These are phyloP conservation scores for Archips crataeganus DNA, from an alignment of 2,888 invertebrate species.

Conservation along the genomic window DNA sequence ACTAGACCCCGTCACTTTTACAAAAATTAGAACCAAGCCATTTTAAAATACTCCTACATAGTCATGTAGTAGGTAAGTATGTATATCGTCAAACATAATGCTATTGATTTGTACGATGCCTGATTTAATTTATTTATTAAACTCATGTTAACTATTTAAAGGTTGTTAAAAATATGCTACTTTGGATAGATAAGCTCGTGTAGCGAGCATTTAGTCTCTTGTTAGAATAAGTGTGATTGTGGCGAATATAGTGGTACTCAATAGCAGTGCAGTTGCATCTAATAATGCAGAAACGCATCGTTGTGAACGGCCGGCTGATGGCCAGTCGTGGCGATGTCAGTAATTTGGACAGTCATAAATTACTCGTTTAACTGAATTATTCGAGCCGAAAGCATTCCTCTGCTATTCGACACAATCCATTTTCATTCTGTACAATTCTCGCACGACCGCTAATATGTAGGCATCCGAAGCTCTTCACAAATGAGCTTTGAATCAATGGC, in stretches of 20 bases:
- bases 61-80: no score
- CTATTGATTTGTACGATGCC: no score
- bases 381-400: conserved; percentile 80
- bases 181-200: background rate
- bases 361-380: conserved; percentile 85
- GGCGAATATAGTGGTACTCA: conserved; percentile 26
- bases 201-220: background rate
- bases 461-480: conserved; percentile 69
- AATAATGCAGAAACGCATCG: conserved; percentile 50
- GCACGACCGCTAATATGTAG: conserved; percentile 67
- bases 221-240: background rate
- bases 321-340: conserved; percentile 73
- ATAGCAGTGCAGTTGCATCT: conserved; percentile 31
- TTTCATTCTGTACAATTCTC: conserved; percentile 65
- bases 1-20: no score
- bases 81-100: no score
- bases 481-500: conserved; percentile 72
- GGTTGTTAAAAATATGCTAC: no score
- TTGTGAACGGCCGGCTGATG: conserved; percentile 53
- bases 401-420: conserved; percentile 69
- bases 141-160: no score
- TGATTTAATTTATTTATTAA: no score
- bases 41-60: no score
- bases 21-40: no score
- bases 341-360: conserved; percentile 84